Conservation (phyloP, 2,113 vertebrate species). For the Semnornis frantzii region DNA sequence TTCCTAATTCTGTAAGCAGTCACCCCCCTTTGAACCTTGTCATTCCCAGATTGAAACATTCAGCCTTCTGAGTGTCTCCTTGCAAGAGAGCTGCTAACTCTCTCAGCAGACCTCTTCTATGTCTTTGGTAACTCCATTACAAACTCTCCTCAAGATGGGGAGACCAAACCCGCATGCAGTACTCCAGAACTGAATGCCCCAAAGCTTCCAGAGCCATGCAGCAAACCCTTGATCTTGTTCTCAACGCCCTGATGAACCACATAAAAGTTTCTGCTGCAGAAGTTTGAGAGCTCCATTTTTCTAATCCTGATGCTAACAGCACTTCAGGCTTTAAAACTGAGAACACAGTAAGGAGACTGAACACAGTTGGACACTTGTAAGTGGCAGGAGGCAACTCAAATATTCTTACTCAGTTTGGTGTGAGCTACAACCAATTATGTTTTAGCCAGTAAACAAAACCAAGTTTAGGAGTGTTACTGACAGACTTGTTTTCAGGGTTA, state of each 20-base stretch:
- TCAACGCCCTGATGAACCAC: neutral
- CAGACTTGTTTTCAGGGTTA: neutral
- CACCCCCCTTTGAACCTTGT: neutral
- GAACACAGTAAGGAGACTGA: neutral
- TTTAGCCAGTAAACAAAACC: neutral
- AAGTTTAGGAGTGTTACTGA: neutral
- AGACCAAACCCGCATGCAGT: neutral
- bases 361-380: neutral
- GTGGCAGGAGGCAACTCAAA: neutral
- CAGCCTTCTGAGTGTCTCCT: neutral
- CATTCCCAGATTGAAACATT: neutral
- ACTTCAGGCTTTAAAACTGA: neutral
- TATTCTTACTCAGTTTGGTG: neutral
- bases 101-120: neutral
- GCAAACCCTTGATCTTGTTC: neutral
- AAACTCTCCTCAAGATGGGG: neutral
- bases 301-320: neutral
- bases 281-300: neutral
- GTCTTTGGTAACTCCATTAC: neutral
- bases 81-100: neutral
- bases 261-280: neutral
- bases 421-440: neutral
- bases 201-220: neutral
- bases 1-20: neutral
- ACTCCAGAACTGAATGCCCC: neutral